Evolutionary conservation across 2,888 invertebrate genomes (phyloP), one percentile per base, ranked within the genome.

Genomic region (Gymnoscelis rufifasciata): DNA sequence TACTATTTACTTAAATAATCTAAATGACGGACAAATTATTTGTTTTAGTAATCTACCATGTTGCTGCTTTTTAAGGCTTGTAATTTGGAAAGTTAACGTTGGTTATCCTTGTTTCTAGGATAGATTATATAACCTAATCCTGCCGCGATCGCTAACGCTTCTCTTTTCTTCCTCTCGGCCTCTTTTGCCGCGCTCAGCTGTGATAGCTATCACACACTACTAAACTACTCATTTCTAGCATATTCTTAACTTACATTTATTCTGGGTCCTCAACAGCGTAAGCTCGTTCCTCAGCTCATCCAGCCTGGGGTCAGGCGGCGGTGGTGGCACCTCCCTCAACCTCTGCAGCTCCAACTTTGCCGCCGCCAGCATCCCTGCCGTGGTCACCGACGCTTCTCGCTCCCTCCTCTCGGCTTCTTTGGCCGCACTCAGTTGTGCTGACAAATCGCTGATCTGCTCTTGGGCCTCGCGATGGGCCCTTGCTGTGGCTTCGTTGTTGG

Each of bases 231-330:
- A n/a, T 19, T 3, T 19, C 19, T 19, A 19, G n/a, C 5, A 19
- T 3, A 19, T 2, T 19, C 3, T 10, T 1, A 12, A 23, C 86
- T 71, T 77, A 94, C 94, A 90, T 86, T 92, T 92, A 74, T 95
- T 95, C 68, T 93, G 92, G 40, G 93, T 91, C 62, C 93, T 90
- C 56, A 96, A 89, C 60, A 91, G 83, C 40, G 91, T 89, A 54
- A 96, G 89, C 77, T 96, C 94, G 62, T 91, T 90, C 72, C 92
- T 92, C 53, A 95, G 84, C 70, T 95, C 95, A 58, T 93, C 93
- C 51, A 94, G 89, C 68, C 93, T 90, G 51, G 94, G 90, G 52
- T 93, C 91, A 57, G 94, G 93, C 35, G 93, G 93, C 48, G 88
- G 90, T 3, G 89, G 86, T 7, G 84, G 79, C 66, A 92, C 93